phyloP scores from a whole-genome alignment of 2,797 vertebrate genomes.

The Cebuella pygmaea region DNA sequence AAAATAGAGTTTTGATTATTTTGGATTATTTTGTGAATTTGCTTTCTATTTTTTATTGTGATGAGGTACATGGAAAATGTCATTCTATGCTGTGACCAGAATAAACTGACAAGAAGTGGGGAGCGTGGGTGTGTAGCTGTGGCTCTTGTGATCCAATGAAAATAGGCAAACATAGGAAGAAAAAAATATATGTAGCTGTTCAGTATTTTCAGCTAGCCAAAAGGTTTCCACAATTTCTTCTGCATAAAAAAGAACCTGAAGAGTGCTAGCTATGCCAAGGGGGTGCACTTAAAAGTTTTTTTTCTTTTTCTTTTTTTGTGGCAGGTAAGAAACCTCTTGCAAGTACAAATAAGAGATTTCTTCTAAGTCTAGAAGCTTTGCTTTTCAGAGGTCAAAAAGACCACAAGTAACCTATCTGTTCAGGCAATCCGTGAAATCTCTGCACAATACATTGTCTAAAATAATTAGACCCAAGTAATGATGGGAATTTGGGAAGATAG shows the following conservation, averaged over 20 bases:
- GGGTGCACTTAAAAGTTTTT: neutral
- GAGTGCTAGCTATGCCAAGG: neutral
- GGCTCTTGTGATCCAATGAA: neutral
- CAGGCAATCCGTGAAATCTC: neutral
- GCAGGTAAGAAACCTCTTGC: neutral
- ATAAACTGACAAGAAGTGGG: slow-evolving; percentile 39
- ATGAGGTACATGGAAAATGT: neutral
- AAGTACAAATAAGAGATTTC: neutral
- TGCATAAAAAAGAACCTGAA: neutral
- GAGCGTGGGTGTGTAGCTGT: neutral
- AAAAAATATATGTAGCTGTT: neutral
- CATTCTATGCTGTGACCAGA: neutral
- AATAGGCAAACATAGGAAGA: slow-evolving; percentile 38
- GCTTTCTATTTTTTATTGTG: neutral
- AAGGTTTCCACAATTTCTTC: neutral
- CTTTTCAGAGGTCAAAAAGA: neutral
- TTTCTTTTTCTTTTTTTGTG: neutral
- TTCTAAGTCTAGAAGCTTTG: neutral
- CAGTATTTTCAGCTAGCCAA: slow-evolving; percentile 6
- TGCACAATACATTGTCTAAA: neutral
- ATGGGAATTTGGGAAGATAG: neutral
- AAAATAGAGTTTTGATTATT: neutral
- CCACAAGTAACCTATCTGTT: neutral
- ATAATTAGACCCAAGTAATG: neutral
- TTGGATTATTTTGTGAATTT: neutral